phyloP scores from a whole-genome alignment of 2,113 vertebrate genomes.

The Polypterus bichir region DNA sequence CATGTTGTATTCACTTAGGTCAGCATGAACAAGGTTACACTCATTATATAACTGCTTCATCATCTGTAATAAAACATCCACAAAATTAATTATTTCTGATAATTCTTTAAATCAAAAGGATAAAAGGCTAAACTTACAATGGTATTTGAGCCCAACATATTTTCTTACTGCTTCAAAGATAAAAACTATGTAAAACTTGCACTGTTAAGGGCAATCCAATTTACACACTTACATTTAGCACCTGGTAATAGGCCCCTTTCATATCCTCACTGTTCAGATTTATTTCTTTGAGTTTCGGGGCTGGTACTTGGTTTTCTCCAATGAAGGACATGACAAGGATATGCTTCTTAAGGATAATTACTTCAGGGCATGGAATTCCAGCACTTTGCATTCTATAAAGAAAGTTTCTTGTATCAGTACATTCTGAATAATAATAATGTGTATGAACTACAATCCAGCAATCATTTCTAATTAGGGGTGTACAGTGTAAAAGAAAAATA shows the following conservation, averaged over 20 bases:
- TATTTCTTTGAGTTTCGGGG: constrained; percentile 86
- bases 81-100: too few species aligned
- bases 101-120: too few species aligned
- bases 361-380: constrained; percentile 78
- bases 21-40: constrained; percentile 86
- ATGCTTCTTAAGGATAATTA: constrained; percentile 84
- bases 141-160: not conserved
- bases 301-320: constrained; percentile 80
- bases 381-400: constrained; percentile 76
- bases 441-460: too few species aligned
- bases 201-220: not conserved
- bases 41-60: constrained; percentile 80
- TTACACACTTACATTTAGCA: constrained; percentile 53
- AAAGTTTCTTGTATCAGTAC: not conserved
- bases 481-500: too few species aligned
- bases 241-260: constrained; percentile 73
- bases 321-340: constrained; percentile 97
- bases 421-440: too few species aligned
- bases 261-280: constrained; percentile 69
- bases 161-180: too few species aligned
- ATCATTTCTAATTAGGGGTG: too few species aligned
- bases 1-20: constrained; percentile 96
- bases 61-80: constrained; percentile 44
- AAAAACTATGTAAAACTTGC: not conserved
- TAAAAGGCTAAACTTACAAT: too few species aligned